Base-by-base conservation (phyloP, 2,888 invertebrate genomes). In the Cabera pusaria region DNA sequence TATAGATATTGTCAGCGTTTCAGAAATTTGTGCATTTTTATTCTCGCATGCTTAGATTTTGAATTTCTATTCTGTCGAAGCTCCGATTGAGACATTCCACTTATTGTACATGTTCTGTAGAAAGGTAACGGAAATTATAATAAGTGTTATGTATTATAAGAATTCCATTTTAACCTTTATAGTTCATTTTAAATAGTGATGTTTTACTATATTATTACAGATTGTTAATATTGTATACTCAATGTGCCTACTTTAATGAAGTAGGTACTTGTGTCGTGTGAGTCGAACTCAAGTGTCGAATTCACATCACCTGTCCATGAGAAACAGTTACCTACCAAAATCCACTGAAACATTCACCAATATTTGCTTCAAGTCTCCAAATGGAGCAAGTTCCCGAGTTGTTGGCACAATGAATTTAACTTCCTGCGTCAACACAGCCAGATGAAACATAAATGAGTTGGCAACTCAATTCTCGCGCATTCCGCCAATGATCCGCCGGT, bases 371-470 rank as follows among this genome's bases (percentile, higher is more conserved):
- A 14, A 42, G 43, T 37, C 28, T 4, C 8, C n/a, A 35, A 27
- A 24, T 37, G 28, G 34, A 9, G 20, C 34, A 37, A 44, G 34
- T 37, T 35, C 23, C 20, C 3, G 28, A 33, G 26, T 37, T 37
- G 38, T 41, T 40, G 44, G 44, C 39, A 42, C 50, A 47, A 47
- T 40, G 36, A 44, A 42, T 47, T 47, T 37, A 50, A 48, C 42
- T 48, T 48, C 29, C 38, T 36, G 39, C 34, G 28, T 33, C 22
- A 44, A 44, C 38, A 22, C 12, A 18, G 25, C 26, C 41, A 39
- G 43, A 47, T 53, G 49, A 46, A 51, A 53, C 48, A 52, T 44
- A 46, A 51, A 56, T 46, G 53, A 53, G 49, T 40, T 50, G 23
- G 16, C 12, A 49, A 52, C 45, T 46, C 47, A 26, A 44, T 43